Base-by-base conservation (phyloP, 2,113 vertebrate species). In the Cryptotis parvus region DNA sequence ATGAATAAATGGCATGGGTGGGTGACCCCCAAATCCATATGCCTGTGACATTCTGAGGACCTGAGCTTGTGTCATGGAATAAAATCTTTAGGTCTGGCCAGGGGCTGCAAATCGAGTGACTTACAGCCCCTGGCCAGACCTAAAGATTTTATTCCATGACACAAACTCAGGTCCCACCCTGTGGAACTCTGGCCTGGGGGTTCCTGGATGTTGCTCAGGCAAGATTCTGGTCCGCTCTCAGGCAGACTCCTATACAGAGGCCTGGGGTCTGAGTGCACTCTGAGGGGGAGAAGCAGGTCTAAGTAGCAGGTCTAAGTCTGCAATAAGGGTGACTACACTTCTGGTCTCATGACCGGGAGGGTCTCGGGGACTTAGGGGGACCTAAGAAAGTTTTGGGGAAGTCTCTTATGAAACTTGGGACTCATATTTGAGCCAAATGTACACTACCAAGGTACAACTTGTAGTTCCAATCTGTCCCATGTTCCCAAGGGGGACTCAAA, bases 41-140 rank as follows among this genome's bases (percentile, higher is more conserved):
- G 9, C 24, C 66, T 24, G 65, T 31, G 39, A 70, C 29, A 11
- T 66, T 66, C 52, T 84, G 35, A 63, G 37, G 4, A 27, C 7
- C 16, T 22, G 26, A 26, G 18, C 52, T 37, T 49, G 26, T 45
- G n/a, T 35, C 49, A 22, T 6, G 31, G 73, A 65, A 70, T 52
- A n/a, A 73, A 29, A 6, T 27, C 1, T 14, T 10, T 0, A 0
- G 10, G 29, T 26, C 55, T 58, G 20, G 15, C 3, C 3, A 33
- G 29, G 0, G 14, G 26, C 4, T 11, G 31, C 6, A 9, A 31
- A 58, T 35, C 22, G n/a, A n/a, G n/a, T n/a, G n/a, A n/a, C n/a
- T n/a, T n/a, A n/a, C n/a, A n/a, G n/a, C n/a, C n/a, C n/a, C n/a
- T n/a, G n/a, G n/a, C n/a, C n/a, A n/a, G n/a, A n/a, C n/a, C n/a